Base-by-base conservation (phyloP, 2,888 invertebrate genomes). In the Embidobia sp. region DNA sequence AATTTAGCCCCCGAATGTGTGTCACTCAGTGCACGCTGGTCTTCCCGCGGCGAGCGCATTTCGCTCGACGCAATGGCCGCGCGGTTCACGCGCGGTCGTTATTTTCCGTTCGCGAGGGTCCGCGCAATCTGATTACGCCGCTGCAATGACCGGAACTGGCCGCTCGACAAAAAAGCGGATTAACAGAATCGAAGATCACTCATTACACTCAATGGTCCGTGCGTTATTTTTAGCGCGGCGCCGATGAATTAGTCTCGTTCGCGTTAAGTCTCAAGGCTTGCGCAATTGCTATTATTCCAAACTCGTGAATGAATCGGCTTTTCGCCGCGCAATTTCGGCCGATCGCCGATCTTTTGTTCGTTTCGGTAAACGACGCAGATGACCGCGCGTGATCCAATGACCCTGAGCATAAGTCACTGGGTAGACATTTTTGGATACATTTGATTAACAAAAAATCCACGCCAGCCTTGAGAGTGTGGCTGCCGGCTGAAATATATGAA, bases 1-100 rank as follows among this genome's bases (percentile, higher is more conserved):
- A 55, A 42, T 67, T 61, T 74, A 66, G 57, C 22, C 13, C 10
- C 1, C 48, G 46, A 55, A 74, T 66, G 27, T 74, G 59, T 74
- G 66, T 61, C 66, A 49, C 48, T 31, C n/a, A 22, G 37, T 44
- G 40, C 27, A 10, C 59, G 27, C 31, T 19, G 27, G 27, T 31
- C 49, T 22, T 51, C 42, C 46, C 3, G 15, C 5, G 8, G 19
- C 13, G 33, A 33, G 22, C 0, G 35, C 48, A 18, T 40, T 26
- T 37, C 48, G 33, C 13, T n/a, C n/a, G 35, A 48, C 19, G 26
- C 11, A n/a, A 22, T 16, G 11, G 29, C 42, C 10, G 15, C 15
- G 11, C 16, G 15, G 5, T 29, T 22, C 22, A 22, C n/a, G n/a
- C n/a, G n/a, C n/a, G n/a, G n/a, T n/a, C n/a, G n/a, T n/a, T n/a